Base-by-base conservation (phyloP, 2,797 vertebrate genomes). In the Oryzias sinensis region DNA sequence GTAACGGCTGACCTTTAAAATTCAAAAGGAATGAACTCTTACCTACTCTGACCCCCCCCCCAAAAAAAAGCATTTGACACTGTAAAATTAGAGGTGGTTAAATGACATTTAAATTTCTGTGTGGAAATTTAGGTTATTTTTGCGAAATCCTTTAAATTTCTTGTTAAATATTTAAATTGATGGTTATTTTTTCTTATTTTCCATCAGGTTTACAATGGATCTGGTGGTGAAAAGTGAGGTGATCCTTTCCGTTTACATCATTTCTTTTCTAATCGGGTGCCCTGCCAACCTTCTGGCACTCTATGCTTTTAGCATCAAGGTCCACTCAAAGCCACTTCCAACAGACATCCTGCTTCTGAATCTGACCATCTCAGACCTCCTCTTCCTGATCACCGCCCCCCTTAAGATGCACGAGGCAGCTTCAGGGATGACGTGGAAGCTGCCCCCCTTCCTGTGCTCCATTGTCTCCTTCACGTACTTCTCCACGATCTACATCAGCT, bases 401-500 rank as follows among this genome's bases (percentile, higher is more conserved):
- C 73, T 95, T 43, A 94, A 93, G 87, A 94, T 95, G 75, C 3
- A 86, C 0, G 93, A 95, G 60, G 91, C 90, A 0, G 81, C 80
- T 0, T 77, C 60, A 0, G 25, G 15, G 22, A 86, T 91, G 84
- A 0, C 0, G 0, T 94, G 95, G 92, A 8, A 62, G 0, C 68
- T 95, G 5, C 75, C 92, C 0, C 0, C 1, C 3, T 7, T 56
- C 0, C 6, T 93, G 40, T 95, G 95, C 48, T 87, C 92, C 0
- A n/a, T 94, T 51, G 88, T 82, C 0, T 62, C 83, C 15, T 94
- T 90, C 22, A 78, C 70, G 52, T 95, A 93, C 68, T 95, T 90
- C 83, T 90, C 85, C 66, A 92, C 92, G 48, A 93, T 95, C 81
- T 94, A 95, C 76, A 90, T 91, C 76, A 95, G 93, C 84, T 90